Base-by-base conservation (phyloP, 2,888 invertebrate species). In the Sicus ferrugineus region DNA sequence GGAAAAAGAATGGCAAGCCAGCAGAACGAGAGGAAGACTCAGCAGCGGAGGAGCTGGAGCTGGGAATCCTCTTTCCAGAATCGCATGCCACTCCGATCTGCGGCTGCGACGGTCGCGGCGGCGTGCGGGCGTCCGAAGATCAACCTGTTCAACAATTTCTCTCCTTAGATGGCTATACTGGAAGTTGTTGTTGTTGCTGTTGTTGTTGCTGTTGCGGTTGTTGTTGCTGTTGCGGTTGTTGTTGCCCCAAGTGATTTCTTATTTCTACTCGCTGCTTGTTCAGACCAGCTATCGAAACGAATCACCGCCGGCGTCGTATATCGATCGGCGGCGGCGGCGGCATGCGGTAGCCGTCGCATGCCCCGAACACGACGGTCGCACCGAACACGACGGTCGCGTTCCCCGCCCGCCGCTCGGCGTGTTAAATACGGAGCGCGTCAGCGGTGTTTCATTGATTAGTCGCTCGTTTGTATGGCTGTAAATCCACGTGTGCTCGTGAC, bases 161-260 rank as follows among this genome's bases (percentile, higher is more conserved):
- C 31, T 34, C 31, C 42, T 56, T n/a, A n/a, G 16, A 2, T 64
- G 50, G 23, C 48, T 50, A 11, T 34, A 5, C 7, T 34, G 5
- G n/a, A n/a, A 16, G 34, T 59, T 46, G 54, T 56, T n/a, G 52
- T 50, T 50, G 68, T 54, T 14, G 52, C 28, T 48, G 62, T 69
- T 54, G 68, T 64, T 61, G 58, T 14, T 69, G 38, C 11, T 5
- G 7, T 11, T 34, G 38, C 38, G 38, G 38, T 34, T 34, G 7
- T 75, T 76, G 74, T 73, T 70, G 68, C 65, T 71, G 73, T 77
- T 79, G 77, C 77, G 73, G 67, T 48, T 68, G 63, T 66, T 64
- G 66, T 21, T 70, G 61, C 11, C 42, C n/a, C 14, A 42, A 16
- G 42, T 42, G 28, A 50, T 50, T 50, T 50, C n/a, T 50, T 38